phyloP scores from a whole-genome alignment of 1,140 invertebrate genomes.

The Acarapis woodi region DNA sequence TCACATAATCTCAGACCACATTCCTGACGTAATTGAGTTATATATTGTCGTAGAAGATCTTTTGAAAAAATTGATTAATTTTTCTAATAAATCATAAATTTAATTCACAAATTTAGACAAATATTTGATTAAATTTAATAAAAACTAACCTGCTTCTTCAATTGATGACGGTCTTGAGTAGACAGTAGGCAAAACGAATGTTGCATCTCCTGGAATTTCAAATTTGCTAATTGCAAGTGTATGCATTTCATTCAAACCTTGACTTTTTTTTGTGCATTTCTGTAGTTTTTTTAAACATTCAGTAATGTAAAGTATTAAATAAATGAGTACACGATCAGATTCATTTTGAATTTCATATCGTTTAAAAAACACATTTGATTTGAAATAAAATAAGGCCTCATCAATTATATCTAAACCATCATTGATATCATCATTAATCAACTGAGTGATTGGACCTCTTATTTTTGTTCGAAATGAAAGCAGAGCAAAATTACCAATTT shows the following conservation, averaged over 20 bases:
- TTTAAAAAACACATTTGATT: slow-evolving; percentile 95
- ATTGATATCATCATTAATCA: slow-evolving; percentile 2
- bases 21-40: slow-evolving; percentile 82
- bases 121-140: no score
- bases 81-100: slow-evolving; percentile 1
- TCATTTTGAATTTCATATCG: slow-evolving; percentile 92
- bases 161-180: slow-evolving; percentile 57
- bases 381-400: slow-evolving; percentile 87
- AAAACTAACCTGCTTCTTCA: slow-evolving; percentile 41
- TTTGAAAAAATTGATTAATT: slow-evolving; percentile 15
- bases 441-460: slow-evolving; percentile 47
- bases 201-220: slow-evolving; percentile 79
- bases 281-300: slow-evolving; percentile 88
- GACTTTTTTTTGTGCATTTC: slow-evolving; percentile 57
- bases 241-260: slow-evolving; percentile 82
- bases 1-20: slow-evolving; percentile 64
- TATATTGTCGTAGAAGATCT: slow-evolving; percentile 72
- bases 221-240: slow-evolving; percentile 76
- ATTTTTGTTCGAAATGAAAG: slow-evolving; percentile 54
- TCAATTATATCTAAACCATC: slow-evolving; percentile 65
- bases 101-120: no score
- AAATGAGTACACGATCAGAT: slow-evolving; percentile 80
- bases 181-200: slow-evolving; percentile 89
- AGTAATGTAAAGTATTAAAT: slow-evolving; percentile 91
- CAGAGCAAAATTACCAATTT: slow-evolving; percentile 72